These are phyloP conservation scores for Prenolepis imparis DNA, from an alignment of 2,888 invertebrate genomes.

Conservation along the genomic window DNA sequence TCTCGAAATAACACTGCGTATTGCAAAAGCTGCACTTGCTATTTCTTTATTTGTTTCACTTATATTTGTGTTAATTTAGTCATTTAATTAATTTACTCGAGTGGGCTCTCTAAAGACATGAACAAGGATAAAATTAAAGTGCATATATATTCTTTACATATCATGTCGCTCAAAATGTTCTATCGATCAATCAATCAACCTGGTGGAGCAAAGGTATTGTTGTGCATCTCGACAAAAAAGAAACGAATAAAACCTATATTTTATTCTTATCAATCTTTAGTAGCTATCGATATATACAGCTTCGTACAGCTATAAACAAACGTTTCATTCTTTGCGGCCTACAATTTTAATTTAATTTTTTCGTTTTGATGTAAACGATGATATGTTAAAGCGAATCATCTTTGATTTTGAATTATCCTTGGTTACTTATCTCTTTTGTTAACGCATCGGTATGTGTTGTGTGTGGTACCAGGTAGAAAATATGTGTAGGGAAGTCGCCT, in stretches of 20 bases:
- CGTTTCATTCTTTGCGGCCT: not conserved
- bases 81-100: slow-evolving; percentile 9
- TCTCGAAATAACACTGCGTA: slow-evolving; percentile 64
- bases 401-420: slow-evolving; percentile 67
- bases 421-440: slow-evolving; percentile 72
- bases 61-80: slow-evolving; percentile 1
- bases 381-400: slow-evolving; percentile 41
- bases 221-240: not conserved
- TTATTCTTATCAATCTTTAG: slow-evolving; percentile 14
- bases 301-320: not conserved
- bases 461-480: slow-evolving; percentile 86
- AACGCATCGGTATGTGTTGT: slow-evolving; percentile 86
- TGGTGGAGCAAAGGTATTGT: not conserved
- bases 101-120: not conserved
- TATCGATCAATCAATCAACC: not conserved
- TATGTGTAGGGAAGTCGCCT: slow-evolving; percentile 86
- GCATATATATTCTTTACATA: not conserved
- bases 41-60: not conserved
- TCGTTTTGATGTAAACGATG: not conserved
- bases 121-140: not conserved
- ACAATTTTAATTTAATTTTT: not conserved
- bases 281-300: not conserved
- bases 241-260: not conserved
- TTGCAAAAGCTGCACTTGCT: slow-evolving; percentile 19
- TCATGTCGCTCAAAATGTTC: not conserved